Evolutionary conservation across 2,888 invertebrate genomes (phyloP), one percentile per base, ranked within the genome.

Genomic region (Caenorhabditis japonica): DNA sequence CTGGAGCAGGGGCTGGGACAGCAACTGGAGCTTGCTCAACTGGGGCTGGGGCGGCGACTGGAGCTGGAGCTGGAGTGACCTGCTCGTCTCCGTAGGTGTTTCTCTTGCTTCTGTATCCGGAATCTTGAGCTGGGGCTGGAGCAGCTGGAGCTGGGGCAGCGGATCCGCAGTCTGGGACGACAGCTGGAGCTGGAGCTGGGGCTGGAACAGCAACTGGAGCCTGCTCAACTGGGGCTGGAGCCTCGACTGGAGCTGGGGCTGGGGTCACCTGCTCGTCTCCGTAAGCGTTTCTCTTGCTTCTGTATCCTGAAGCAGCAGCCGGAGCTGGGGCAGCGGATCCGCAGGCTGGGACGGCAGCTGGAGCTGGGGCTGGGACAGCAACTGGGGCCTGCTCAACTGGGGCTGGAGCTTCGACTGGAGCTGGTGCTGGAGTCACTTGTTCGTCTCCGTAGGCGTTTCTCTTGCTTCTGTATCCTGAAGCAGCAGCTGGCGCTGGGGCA

Each of bases 381-480:
- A 56, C 15, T 52, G 43, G 71, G 17, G 60, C 51, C 27, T 60
- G 71, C 49, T 55, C 55, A 5, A 47, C 66, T 52, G 75, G 64
- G 15, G 75, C 62, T 13, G 62, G 59, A 17, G 69, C 62, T 30
- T 75, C 60, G 13, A 61, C 64, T 60, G 74, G 62, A 12, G 64
- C 69, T 49, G 70, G 59, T 10, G 73, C 78, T 52, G 79, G 77
- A 23, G 77, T 72, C n/a, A 76, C 75, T 21, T 55, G 53, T 38
- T 78, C 80, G 25, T 80, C 80, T 68, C 80, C 80, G 52, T 80
- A 80, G 27, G 69, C 62, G 75, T 73, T 73, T 71, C 71, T 71
- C 56, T 66, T 71, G 70, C 56, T 70, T 70, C 70, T 61, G 61
- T 70, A 70, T 61, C 70, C 70, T 15, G 70, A 70, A 12, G 60